Conservation (phyloP, 2,888 invertebrate genomes). For the Limenitis arthemis region DNA sequence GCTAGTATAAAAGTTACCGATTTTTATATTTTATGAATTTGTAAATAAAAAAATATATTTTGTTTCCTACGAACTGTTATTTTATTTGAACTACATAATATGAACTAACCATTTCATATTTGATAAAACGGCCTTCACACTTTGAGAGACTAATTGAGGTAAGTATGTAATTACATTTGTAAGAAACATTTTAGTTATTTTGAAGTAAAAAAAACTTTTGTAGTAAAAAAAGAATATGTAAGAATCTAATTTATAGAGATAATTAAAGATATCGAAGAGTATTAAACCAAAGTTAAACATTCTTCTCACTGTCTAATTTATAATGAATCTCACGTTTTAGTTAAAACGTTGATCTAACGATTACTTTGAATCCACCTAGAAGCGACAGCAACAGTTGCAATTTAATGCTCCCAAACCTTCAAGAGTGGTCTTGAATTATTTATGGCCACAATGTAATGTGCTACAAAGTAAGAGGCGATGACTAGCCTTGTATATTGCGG, state of each 20-base stretch:
- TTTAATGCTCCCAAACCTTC: conserved; percentile 39
- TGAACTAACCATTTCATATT: too few species aligned
- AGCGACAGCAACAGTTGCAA: conserved; percentile 8
- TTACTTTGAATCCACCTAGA: neutral
- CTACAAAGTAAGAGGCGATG: conserved; percentile 55
- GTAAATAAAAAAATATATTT: conserved; percentile 41
- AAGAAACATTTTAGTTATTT: too few species aligned
- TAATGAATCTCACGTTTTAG: neutral
- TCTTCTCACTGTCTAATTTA: too few species aligned
- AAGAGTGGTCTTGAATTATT: conserved; percentile 48
- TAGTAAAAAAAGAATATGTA: too few species aligned
- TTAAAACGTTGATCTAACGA: neutral
- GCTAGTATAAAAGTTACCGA: conserved; percentile 36
- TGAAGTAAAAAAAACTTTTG: too few species aligned
- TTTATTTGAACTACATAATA: conserved; percentile 5
- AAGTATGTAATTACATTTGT: too few species aligned
- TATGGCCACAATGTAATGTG: conserved; percentile 49
- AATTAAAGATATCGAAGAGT: too few species aligned
- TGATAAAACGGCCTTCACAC: too few species aligned
- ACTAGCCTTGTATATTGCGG: conserved; percentile 44
- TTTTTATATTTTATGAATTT: conserved; percentile 36
- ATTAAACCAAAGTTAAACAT: too few species aligned
- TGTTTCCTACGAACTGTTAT: conserved; percentile 27
- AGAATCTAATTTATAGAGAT: too few species aligned
- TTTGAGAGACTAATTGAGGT: too few species aligned